These are phyloP conservation scores for Argynnis bischoffii DNA, from an alignment of 2,888 invertebrate genomes.

Conservation along the genomic window DNA sequence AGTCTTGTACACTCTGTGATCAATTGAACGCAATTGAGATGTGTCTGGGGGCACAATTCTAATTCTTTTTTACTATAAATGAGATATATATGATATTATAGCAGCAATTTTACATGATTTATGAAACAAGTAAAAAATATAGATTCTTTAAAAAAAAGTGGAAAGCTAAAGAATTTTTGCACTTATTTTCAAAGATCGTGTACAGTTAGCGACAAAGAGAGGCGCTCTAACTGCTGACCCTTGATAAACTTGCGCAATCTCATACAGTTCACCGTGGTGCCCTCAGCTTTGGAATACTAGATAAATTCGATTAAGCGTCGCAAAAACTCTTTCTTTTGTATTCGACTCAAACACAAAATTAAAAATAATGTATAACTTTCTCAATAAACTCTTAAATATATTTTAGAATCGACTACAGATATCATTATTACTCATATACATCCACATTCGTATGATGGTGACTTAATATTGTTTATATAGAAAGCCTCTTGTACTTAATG, in stretches of 20 bases:
- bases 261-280: conserved; percentile 56
- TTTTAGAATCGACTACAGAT: no score
- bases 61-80: conserved; percentile 24
- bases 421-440: no score
- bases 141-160: background rate
- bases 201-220: conserved; percentile 39
- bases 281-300: conserved; percentile 54
- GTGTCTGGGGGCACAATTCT: conserved; percentile 44
- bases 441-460: no score
- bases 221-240: conserved; percentile 57
- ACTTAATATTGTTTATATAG: no score
- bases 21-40: conserved; percentile 70
- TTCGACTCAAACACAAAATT: background rate
- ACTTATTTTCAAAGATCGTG: conserved; percentile 23
- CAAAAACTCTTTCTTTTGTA: conserved; percentile 22
- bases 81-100: background rate
- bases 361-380: background rate
- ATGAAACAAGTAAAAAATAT: background rate
- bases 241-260: conserved; percentile 70
- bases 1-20: conserved; percentile 56
- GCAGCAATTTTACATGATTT: background rate
- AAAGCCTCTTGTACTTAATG: no score
- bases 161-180: background rate
- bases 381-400: no score
- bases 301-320: conserved; percentile 45